A percentile compares a stretch with the other conserved stretches of the same genome.
phyloP scores from a whole-genome alignment of 2,113 vertebrate genomes.

The Mus musculus region DNA sequence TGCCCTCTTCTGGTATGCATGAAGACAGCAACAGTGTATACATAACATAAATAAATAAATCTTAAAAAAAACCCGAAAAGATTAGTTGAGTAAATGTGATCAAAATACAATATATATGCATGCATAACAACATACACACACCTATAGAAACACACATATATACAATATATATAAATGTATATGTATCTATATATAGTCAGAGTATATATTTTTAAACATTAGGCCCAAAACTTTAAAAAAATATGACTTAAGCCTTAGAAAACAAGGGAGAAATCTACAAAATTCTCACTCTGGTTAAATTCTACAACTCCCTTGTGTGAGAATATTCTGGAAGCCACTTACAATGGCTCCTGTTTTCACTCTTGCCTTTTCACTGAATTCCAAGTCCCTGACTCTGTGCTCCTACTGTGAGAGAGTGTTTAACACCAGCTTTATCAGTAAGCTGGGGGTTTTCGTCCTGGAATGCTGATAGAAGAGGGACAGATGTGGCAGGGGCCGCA shows the following conservation, averaged over 20 bases:
- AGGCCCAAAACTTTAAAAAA: background rate
- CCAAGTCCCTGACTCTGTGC: background rate
- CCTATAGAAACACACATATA: too few relatives aligned
- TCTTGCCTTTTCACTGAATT: background rate
- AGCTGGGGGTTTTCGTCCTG: background rate
- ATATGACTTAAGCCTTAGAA: background rate
- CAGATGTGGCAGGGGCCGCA: background rate
- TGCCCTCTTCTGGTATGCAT: too few relatives aligned
- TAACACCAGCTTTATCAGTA: background rate
- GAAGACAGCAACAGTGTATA: too few relatives aligned
- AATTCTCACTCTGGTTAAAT: conserved; percentile 10
- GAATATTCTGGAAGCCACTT: background rate
- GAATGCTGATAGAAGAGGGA: background rate
- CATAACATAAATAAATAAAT: too few relatives aligned
- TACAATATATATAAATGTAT: too few relatives aligned
- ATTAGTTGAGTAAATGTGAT: background rate
- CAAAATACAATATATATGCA: background rate
- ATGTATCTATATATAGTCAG: background rate
- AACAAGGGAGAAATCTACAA: background rate
- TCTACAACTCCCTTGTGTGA: background rate
- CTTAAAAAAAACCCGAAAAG: too few relatives aligned
- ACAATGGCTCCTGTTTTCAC: background rate
- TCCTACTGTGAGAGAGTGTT: background rate
- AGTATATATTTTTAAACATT: background rate
- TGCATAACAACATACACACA: too few relatives aligned